Base-by-base conservation (phyloP, 2,797 vertebrate genomes). In the Pseudochromis fuscus region DNA sequence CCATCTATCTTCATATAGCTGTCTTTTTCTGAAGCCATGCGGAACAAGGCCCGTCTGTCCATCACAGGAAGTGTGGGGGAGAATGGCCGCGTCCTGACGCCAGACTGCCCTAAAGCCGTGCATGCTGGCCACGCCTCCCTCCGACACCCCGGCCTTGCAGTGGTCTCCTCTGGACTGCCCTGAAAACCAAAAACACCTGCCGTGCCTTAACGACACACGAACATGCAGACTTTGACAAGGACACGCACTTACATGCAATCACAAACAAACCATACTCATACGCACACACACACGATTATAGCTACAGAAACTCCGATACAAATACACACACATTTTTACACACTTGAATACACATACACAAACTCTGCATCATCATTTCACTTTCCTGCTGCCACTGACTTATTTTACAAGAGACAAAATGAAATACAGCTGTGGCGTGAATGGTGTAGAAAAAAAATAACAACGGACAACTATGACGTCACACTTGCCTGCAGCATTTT, bases 21-120 rank as follows among this genome's bases (percentile, higher is more conserved):
- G 94, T 96, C 96, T 89, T 98, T 99, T 94, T 97, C 96, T 84
- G 96, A 98, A 97, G 97, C 97, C 96, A 97, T 98, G 96, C 95
- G 97, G 95, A 98, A 98, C 95, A 98, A 99, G 96, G 96, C 97
- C 94, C 96, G 97, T 92, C 91, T 98, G 93, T 99, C 97, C 93
- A 98, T 99, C 95, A 99, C 97, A 62, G 96, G 98, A 90, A 99
- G 97, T 45, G 95, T 98, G 84, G 96, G 97, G 91, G 96, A 98
- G 87, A 98, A 98, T 1, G 97, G 97, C 89, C 96, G 96, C 0
- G 96, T 97, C 77, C 84, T 98, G 92, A 97, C 96, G 85, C 96
- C 97, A 42, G 97, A 98, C 95, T 98, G 97, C 94, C 96, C 97
- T 53, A 98, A 98, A 95, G 96, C 97, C 23, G 87, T 98, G 84